These are phyloP conservation scores for Entomyzon cyanotis DNA, from an alignment of 2,113 vertebrate genomes.

Conservation along the genomic window DNA sequence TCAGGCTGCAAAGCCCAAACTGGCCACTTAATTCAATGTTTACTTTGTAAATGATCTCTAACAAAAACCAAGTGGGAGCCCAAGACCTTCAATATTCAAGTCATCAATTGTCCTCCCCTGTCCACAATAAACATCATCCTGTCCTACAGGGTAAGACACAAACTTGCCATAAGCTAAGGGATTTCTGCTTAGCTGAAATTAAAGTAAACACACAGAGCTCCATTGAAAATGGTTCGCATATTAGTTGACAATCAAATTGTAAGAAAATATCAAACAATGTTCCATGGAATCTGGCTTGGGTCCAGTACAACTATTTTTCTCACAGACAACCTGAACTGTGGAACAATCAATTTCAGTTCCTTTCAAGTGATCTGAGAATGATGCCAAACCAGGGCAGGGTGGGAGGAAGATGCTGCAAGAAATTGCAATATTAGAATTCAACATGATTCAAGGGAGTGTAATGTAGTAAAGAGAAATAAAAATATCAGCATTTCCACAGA, in stretches of 20 bases:
- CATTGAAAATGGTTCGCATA: neutral
- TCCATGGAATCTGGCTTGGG: neutral
- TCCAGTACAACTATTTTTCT: neutral
- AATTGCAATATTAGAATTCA: neutral
- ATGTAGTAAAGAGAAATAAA: neutral
- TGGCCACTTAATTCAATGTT: neutral
- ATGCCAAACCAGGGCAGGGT: neutral
- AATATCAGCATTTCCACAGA: neutral
- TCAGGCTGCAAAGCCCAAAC: neutral
- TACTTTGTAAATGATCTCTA: neutral
- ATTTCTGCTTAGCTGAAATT: neutral
- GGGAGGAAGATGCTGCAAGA: neutral
- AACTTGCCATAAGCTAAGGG: neutral
- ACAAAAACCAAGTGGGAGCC: neutral
- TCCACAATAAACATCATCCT: neutral
- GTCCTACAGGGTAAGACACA: neutral
- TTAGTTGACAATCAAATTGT: neutral
- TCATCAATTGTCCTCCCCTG: neutral
- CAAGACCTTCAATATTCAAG: neutral
- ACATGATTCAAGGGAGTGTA: neutral
- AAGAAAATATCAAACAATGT: neutral
- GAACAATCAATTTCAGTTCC: neutral
- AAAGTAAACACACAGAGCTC: neutral
- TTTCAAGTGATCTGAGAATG: neutral
- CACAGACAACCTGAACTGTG: neutral